Conservation (phyloP, 2,888 invertebrate species). For the Cheilosia vernalis region DNA sequence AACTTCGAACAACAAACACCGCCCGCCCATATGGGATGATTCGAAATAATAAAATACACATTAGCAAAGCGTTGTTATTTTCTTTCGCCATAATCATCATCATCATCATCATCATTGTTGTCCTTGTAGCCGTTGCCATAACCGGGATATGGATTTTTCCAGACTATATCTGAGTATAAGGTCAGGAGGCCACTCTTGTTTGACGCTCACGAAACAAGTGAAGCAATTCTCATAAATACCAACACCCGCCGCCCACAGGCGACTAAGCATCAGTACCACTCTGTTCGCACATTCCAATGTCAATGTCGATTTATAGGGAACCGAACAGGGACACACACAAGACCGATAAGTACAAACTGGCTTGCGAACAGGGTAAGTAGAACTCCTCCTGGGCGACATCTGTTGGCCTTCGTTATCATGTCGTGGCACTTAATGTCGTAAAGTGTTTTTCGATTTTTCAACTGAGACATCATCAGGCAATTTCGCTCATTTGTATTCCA, state of each 20-base stretch:
- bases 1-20: constrained; percentile 24
- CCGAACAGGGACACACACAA: constrained; percentile 5
- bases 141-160: constrained; percentile 46
- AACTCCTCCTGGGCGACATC: constrained; percentile 52
- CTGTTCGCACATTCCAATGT: constrained; percentile 28
- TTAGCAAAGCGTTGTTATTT: constrained; percentile 63
- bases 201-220: constrained; percentile 21
- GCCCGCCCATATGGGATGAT: constrained; percentile 52
- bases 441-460: constrained; percentile 71
- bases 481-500: constrained; percentile 68
- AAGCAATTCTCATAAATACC: constrained; percentile 55
- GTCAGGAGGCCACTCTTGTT: constrained; percentile 29
- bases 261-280: neutral
- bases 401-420: constrained; percentile 63
- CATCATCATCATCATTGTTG: constrained; percentile 18
- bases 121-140: constrained; percentile 20
- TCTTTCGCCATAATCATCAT: constrained; percentile 20
- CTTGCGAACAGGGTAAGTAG: constrained; percentile 10
- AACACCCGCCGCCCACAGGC: neutral
- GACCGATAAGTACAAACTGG: constrained; percentile 22
- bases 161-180: constrained; percentile 39
- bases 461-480: constrained; percentile 72
- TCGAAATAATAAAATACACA: constrained; percentile 72
- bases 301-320: constrained; percentile 9
- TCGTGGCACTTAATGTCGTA: constrained; percentile 65